Percentiles rank a stretch among this genome's conserved stretches.
phyloP scores from a whole-genome alignment of 2,888 invertebrate genomes.

The Chesias legatella region DNA sequence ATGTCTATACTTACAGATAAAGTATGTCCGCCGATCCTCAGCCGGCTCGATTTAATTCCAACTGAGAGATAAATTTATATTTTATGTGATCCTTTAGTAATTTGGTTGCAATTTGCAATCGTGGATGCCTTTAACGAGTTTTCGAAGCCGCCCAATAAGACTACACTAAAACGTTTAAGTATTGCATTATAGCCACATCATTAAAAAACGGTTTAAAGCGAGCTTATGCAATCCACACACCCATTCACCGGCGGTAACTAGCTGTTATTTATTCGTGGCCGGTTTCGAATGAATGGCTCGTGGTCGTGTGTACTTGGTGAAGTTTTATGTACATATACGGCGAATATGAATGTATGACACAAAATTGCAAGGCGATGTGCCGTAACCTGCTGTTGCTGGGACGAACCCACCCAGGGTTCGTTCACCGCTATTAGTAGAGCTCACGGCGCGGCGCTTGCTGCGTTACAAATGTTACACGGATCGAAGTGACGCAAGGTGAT shows the following conservation, averaged over 20 bases:
- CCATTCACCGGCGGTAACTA: slow-evolving; percentile 19
- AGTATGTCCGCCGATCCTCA: neutral
- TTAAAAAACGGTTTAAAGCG: slow-evolving; percentile 15
- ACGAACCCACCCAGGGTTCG: slow-evolving; percentile 76
- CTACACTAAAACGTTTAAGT: slow-evolving; percentile 16
- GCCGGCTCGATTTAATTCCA: neutral
- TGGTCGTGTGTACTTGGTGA: slow-evolving; percentile 6
- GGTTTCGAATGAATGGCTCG: slow-evolving; percentile 19
- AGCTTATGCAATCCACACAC: slow-evolving; percentile 23
- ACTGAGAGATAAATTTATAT: slow-evolving; percentile 13
- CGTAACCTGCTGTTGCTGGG: slow-evolving; percentile 68
- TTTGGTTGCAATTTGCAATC: slow-evolving; percentile 13
- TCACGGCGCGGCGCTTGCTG: slow-evolving; percentile 50
- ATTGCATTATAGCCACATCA: slow-evolving; percentile 11
- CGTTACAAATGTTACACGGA: slow-evolving; percentile 42
- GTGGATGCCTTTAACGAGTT: slow-evolving; percentile 16
- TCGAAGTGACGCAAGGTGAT: slow-evolving; percentile 50
- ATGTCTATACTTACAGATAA: slow-evolving; percentile 32
- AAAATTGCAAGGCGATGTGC: slow-evolving; percentile 58
- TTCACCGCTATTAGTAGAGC: slow-evolving; percentile 62
- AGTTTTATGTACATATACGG: slow-evolving; percentile 59
- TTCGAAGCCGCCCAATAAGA: slow-evolving; percentile 16
- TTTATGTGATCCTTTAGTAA: slow-evolving; percentile 13
- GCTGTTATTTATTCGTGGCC: slow-evolving; percentile 14
- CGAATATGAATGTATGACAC: slow-evolving; percentile 41